Evolutionary conservation across 2,797 vertebrate genomes (phyloP).

Genomic region (Eleutherodactylus coqui): DNA sequence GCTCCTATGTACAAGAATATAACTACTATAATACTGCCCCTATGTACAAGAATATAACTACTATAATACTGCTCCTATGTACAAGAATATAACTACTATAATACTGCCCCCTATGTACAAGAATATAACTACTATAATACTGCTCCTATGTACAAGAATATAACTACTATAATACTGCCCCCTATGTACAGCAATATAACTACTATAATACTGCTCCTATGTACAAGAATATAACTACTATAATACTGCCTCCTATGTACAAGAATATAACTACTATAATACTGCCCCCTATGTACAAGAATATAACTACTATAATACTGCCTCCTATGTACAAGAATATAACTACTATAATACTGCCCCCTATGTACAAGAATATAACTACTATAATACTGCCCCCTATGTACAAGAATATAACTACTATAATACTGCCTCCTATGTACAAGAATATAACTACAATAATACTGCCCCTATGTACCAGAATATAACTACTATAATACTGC

Average conservation of each 20-base stretch:
- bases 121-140: slow-evolving; percentile 4
- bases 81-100: too few species aligned
- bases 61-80: background rate
- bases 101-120: background rate
- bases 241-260: background rate
- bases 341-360: too few species aligned
- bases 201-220: too few species aligned
- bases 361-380: slow-evolving; percentile 5
- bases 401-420: slow-evolving; percentile 5
- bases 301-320: slow-evolving; percentile 1
- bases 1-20: too few species aligned
- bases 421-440: background rate
- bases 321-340: too few species aligned
- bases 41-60: slow-evolving; percentile 5
- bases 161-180: too few species aligned
- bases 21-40: too few species aligned
- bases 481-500: slow-evolving; percentile 8
- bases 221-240: too few species aligned
- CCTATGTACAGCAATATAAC: too few species aligned
- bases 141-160: too few species aligned
- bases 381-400: slow-evolving; percentile 8
- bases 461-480: background rate
- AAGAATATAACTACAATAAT: too few species aligned
- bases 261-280: slow-evolving; percentile 12
- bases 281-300: background rate